Evolutionary conservation across 1,140 invertebrate species (phyloP), one percentile per base, ranked within the genome.

Genomic region (Heterodera schachtii): DNA sequence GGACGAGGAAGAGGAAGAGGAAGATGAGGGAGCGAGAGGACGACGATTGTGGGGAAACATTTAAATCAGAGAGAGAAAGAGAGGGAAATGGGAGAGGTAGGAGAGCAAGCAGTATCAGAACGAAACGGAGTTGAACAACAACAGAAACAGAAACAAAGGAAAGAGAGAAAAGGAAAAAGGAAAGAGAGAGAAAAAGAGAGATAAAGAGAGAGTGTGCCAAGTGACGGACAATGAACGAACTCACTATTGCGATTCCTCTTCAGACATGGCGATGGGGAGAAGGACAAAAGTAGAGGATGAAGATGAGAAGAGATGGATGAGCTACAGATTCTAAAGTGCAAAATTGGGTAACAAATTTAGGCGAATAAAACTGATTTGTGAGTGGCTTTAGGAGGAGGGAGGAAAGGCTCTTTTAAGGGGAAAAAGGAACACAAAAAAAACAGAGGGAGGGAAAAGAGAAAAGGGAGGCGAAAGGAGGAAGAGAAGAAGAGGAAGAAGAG

Each of bases 221-320:
- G 4, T n/a, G 3, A n/a, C 49, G 9, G 57, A 74, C 9, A 5
- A 13, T n/a, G 66, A 80, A 43, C 16, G 16, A 73, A 83, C 82
- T 83, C 73, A 83, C 82, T 73, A 81, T 74, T 84, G 82, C 82
- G 83, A 81, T 71, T 83, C 82, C 69, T 83, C 84, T 43, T 84
- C 82, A 44, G 75, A 81, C 82, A 83, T 83, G 46, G 43, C 44
- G 64, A n/a, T 60, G 43, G 41, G 77, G 44, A 64, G 64, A 64
- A 52, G 52, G 9, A 16, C n/a, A 46, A n/a, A 6, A 3, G 41
- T 11, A 41, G 44, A 41, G 31, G 69, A 64, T 52, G 6, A 5
- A 19, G 57, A 64, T 19, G 57, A 64, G 57, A 19, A 64, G 5
- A 19, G 16, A 64, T 64, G 47, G 52, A 52, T 41, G 31, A 13